These are phyloP conservation scores for Drosophila affinis DNA, from an alignment of 2,888 invertebrate genomes.

Conservation along the genomic window DNA sequence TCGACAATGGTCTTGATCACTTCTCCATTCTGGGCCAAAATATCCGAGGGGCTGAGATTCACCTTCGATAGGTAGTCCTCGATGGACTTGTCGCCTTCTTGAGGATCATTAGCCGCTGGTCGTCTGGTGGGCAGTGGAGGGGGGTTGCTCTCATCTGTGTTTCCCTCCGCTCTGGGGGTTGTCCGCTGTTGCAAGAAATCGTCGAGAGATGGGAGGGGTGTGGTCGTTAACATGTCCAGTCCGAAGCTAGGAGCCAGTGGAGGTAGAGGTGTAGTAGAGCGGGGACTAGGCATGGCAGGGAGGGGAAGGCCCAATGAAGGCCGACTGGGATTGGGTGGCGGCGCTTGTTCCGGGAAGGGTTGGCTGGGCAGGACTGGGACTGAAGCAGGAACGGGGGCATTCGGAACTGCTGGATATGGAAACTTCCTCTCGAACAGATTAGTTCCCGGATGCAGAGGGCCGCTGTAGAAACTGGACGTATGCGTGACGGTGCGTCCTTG, in stretches of 20 bases:
- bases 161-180: slow-evolving; percentile 6
- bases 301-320: background rate
- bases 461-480: slow-evolving; percentile 34
- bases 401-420: background rate
- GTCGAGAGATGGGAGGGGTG: slow-evolving; percentile 4
- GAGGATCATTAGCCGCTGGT: background rate
- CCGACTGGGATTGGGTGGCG: background rate
- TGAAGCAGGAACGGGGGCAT: background rate
- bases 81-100: slow-evolving; percentile 37
- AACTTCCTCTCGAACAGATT: background rate
- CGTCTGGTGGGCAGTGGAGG: slow-evolving; percentile 12
- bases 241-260: slow-evolving; percentile 23
- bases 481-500: slow-evolving; percentile 60
- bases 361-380: background rate
- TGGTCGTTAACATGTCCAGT: slow-evolving; percentile 4
- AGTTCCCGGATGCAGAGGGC: background rate
- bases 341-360: background rate
- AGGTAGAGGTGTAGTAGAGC: slow-evolving; percentile 29
- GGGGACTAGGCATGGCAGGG: background rate
- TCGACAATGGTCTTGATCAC: slow-evolving; percentile 68
- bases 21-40: slow-evolving; percentile 61
- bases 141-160: background rate
- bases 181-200: slow-evolving; percentile 33
- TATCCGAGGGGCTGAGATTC: slow-evolving; percentile 58
- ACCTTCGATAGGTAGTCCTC: slow-evolving; percentile 61